Evolutionary conservation across 2,113 vertebrate species (phyloP).

Genomic region (Carlito syrichta): DNA sequence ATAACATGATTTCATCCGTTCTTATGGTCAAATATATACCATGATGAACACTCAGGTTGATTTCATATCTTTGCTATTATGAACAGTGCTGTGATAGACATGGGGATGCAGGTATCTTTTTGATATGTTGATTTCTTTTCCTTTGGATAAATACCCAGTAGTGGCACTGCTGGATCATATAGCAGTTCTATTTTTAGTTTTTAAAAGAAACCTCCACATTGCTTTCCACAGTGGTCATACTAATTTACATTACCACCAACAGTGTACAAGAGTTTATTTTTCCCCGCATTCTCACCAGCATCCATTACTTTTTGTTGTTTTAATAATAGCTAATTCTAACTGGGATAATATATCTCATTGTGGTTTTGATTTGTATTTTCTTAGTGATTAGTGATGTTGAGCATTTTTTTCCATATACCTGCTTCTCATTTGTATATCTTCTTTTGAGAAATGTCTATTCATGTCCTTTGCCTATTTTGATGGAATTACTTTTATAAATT

Average conservation of each 20-base stretch:
- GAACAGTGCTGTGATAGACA: not conserved
- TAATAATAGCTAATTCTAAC: not conserved
- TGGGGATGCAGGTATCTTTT: not conserved
- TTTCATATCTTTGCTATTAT: not conserved
- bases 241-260: not conserved
- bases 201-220: not conserved
- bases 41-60: not conserved
- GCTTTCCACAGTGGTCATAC: not conserved
- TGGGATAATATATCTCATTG: not conserved
- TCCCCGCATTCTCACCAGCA: not conserved
- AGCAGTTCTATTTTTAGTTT: not conserved
- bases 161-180: not conserved
- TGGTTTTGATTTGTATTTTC: not conserved
- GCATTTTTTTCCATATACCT: not conserved
- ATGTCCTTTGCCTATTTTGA: not conserved
- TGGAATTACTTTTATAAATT: not conserved
- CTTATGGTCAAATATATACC: not conserved
- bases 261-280: not conserved
- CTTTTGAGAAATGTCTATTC: not conserved
- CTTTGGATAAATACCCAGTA: not conserved
- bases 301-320: not conserved
- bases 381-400: not conserved
- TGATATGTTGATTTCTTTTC: not conserved
- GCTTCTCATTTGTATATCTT: not conserved
- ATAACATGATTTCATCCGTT: not conserved